These are phyloP conservation scores for Drosophila vallismaia DNA, from an alignment of 2,888 invertebrate genomes.

Conservation along the genomic window DNA sequence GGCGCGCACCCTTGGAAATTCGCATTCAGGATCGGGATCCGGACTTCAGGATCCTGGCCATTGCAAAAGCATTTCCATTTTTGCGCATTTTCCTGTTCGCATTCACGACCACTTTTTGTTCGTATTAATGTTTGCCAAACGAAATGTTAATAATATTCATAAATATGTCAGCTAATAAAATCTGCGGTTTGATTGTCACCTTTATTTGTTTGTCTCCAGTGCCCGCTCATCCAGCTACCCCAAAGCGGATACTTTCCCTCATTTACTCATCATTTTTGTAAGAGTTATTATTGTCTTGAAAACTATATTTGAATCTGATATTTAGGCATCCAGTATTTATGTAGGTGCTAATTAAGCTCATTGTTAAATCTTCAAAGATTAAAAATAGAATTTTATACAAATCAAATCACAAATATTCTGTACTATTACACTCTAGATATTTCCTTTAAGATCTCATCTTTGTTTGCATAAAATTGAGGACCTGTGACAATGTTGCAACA, in stretches of 20 bases:
- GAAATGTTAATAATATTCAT: slow-evolving; percentile 76
- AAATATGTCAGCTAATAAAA: slow-evolving; percentile 78
- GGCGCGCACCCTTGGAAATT: slow-evolving; percentile 60
- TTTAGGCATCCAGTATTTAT: slow-evolving; percentile 56
- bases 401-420: too few species aligned
- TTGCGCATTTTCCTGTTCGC: slow-evolving; percentile 42
- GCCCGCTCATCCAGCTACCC: slow-evolving; percentile 12
- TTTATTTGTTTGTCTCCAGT: slow-evolving; percentile 19
- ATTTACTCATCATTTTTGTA: slow-evolving; percentile 7
- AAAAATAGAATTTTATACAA: not conserved
- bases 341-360: slow-evolving; percentile 68
- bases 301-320: slow-evolving; percentile 8
- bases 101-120: slow-evolving; percentile 22
- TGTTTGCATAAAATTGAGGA: not conserved
- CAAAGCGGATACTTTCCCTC: not conserved
- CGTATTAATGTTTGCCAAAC: slow-evolving; percentile 56
- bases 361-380: slow-evolving; percentile 49
- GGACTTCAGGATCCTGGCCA: slow-evolving; percentile 28
- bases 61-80: slow-evolving; percentile 46
- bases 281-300: slow-evolving; percentile 3
- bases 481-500: slow-evolving; percentile 50
- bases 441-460: not conserved
- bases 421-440: too few species aligned
- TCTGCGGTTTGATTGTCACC: slow-evolving; percentile 46
- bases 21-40: slow-evolving; percentile 30